Percentiles rank a stretch among this genome's conserved stretches.
These are phyloP conservation scores for Microctonus aethiopoides DNA, from an alignment of 2,888 invertebrate genomes.

Conservation along the genomic window DNA sequence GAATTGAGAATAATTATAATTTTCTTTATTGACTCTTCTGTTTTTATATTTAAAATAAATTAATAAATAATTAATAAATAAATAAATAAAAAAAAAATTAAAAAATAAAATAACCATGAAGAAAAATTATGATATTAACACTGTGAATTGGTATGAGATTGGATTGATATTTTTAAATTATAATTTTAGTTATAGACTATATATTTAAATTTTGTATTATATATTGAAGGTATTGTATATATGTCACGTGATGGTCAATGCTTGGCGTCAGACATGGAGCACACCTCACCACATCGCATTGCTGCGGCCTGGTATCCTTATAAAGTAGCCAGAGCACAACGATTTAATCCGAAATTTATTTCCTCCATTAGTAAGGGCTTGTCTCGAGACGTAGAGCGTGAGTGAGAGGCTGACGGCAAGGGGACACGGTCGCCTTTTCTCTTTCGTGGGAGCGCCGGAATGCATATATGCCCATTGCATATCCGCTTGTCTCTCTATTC, in stretches of 20 bases:
- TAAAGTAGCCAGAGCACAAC: conserved; percentile 65
- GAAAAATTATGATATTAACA: not conserved
- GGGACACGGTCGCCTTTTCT: conserved; percentile 22
- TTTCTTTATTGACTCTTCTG: no score
- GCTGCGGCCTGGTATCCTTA: conserved; percentile 60
- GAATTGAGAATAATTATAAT: no score
- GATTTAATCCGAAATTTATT: conserved; percentile 68
- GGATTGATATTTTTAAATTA: conserved; percentile 33
- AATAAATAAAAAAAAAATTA: no score
- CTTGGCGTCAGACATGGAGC: conserved; percentile 29
- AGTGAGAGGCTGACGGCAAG: conserved; percentile 56
- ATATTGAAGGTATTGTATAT: no score
- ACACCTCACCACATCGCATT: conserved; percentile 48
- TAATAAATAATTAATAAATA: no score
- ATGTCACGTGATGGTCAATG: conserved; percentile 5
- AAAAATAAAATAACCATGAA: no score
- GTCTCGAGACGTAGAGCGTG: conserved; percentile 61
- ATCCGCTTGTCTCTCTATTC: conserved; percentile 15
- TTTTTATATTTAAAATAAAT: no score
- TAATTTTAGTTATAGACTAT: no score
- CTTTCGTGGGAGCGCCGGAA: conserved; percentile 59
- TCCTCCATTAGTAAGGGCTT: conserved; percentile 68
- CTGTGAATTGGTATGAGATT: not conserved
- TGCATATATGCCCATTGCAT: conserved; percentile 51
- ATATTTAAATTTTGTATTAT: no score